Evolutionary conservation across 2,113 vertebrate genomes (phyloP).

Genomic region (Casuarius casuarius): DNA sequence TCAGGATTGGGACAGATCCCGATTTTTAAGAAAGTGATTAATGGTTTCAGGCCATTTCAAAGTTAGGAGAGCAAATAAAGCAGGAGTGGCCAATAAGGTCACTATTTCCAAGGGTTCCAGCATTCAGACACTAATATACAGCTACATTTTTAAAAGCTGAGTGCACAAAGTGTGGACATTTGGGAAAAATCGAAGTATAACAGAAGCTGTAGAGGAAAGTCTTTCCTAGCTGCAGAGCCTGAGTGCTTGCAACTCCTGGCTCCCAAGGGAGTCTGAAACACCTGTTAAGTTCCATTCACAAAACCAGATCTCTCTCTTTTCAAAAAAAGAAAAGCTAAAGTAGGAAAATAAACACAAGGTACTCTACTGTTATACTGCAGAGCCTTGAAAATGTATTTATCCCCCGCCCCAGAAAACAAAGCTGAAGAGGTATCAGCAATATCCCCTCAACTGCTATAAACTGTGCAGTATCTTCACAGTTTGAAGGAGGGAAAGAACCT

Average conservation of each 20-base stretch:
- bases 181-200: not conserved
- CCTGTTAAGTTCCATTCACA: not conserved
- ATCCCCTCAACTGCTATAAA: not conserved
- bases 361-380: not conserved
- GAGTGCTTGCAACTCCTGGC: not conserved
- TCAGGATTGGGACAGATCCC: not conserved
- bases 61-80: not conserved
- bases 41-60: not conserved
- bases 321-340: not conserved
- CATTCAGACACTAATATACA: not conserved
- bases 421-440: not conserved
- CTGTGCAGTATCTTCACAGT: not conserved
- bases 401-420: not conserved
- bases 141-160: not conserved
- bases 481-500: too few relatives aligned
- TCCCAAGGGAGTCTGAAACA: not conserved
- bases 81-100: not conserved
- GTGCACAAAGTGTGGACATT: not conserved
- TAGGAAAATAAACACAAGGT: conserved; percentile 2
- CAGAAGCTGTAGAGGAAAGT: not conserved
- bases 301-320: conserved; percentile 1
- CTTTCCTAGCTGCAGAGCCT: not conserved
- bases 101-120: not conserved
- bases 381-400: not conserved
- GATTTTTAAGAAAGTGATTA: not conserved